These are phyloP conservation scores for Numenius arquata DNA, from an alignment of 2,113 vertebrate species.

Conservation along the genomic window DNA sequence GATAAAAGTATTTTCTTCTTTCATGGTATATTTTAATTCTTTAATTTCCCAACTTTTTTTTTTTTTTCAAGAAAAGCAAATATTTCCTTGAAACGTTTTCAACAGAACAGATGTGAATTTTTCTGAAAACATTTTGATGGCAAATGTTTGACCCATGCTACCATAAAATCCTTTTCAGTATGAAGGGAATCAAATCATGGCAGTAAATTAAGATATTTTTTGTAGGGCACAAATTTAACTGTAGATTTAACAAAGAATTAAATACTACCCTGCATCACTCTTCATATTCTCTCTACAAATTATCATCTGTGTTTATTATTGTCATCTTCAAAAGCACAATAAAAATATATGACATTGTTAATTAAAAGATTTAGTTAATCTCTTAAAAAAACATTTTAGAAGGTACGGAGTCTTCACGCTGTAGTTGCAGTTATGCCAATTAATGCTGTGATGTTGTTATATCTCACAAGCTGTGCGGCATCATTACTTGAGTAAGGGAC, in stretches of 20 bases:
- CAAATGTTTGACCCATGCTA: not conserved
- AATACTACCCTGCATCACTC: conserved; percentile 9
- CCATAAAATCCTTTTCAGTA: not conserved
- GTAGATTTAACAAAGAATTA: conserved; percentile 43
- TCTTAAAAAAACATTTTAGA: not conserved
- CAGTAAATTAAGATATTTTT: not conserved
- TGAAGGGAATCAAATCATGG: not conserved
- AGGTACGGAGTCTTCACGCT: not conserved
- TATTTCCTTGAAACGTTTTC: not conserved
- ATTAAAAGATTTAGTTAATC: not conserved
- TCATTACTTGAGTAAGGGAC: not conserved
- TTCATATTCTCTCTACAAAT: conserved; percentile 20
- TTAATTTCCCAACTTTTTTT: not conserved
- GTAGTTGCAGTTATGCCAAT: not conserved
- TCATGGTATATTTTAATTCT: not conserved
- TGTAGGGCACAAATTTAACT: conserved; percentile 34
- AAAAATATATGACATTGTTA: not conserved
- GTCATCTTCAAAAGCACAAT: not conserved
- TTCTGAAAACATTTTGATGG: not conserved
- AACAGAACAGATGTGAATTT: not conserved
- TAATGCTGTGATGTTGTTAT: conserved; percentile 6
- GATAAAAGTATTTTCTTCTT: not conserved
- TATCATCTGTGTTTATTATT: conserved; percentile 51
- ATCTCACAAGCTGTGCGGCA: not conserved
- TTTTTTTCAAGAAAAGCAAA: not conserved